These are phyloP conservation scores for Ruditapes philippinarum DNA, from an alignment of 1,140 invertebrate species.

Conservation along the genomic window DNA sequence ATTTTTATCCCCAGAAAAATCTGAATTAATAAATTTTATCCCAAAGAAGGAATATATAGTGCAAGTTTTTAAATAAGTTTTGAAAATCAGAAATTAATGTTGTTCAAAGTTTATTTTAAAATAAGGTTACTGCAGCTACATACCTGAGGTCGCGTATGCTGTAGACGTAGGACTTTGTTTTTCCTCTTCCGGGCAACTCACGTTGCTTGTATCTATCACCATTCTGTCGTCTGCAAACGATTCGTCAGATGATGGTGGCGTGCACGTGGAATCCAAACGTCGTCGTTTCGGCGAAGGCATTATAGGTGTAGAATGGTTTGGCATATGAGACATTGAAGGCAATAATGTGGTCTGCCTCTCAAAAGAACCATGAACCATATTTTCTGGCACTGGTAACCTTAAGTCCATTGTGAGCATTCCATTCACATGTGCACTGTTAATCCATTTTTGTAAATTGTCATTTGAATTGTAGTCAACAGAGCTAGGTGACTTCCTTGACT, in stretches of 20 bases:
- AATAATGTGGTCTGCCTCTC: neutral
- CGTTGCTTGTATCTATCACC: slow-evolving; percentile 26
- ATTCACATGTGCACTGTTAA: neutral
- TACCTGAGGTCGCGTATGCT: slow-evolving; percentile 6
- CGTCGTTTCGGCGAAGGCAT: slow-evolving; percentile 41
- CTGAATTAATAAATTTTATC: too few species aligned
- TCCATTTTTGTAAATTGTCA: neutral
- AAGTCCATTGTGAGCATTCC: neutral
- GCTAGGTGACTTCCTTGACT: neutral
- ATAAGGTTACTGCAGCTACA: too few species aligned
- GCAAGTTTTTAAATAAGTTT: too few species aligned
- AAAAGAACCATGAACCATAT: too few species aligned
- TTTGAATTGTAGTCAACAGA: slow-evolving; percentile 3
- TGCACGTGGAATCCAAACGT: slow-evolving; percentile 39
- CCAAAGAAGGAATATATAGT: too few species aligned
- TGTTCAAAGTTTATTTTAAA: too few species aligned
- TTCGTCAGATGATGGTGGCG: slow-evolving; percentile 40
- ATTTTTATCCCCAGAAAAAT: too few species aligned
- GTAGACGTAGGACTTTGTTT: slow-evolving; percentile 35
- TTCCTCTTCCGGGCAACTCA: slow-evolving; percentile 1
- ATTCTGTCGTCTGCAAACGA: slow-evolving; percentile 32
- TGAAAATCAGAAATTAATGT: too few species aligned
- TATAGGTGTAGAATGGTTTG: slow-evolving; percentile 36
- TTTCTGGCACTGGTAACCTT: neutral
- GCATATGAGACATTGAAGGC: neutral